Conservation (phyloP, 1,140 invertebrate species). For the Papilio polytes region DNA sequence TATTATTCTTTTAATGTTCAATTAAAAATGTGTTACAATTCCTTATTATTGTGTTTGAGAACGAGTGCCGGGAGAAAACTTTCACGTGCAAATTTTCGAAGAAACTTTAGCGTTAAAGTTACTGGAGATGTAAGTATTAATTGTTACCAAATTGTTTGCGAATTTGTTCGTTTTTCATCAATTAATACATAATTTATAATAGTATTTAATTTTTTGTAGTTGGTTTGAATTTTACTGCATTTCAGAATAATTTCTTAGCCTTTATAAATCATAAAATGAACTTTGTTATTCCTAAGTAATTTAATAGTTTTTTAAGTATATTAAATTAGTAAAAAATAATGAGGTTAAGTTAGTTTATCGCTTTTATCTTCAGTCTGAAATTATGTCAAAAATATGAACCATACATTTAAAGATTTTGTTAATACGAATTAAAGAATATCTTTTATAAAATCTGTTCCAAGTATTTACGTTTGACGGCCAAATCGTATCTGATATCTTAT, state of each 20-base stretch:
- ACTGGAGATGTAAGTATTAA: slow-evolving; percentile 53
- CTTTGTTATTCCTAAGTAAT: no score
- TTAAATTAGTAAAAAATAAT: no score
- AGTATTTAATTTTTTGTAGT: neutral
- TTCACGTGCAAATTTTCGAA: slow-evolving; percentile 40
- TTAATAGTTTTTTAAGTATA: no score
- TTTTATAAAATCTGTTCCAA: neutral
- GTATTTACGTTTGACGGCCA: neutral
- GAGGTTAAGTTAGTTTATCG: no score
- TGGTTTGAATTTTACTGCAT: no score
- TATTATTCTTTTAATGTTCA: neutral
- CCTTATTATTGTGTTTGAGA: slow-evolving; percentile 46
- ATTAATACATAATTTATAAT: neutral
- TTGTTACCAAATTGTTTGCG: neutral
- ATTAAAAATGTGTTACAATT: slow-evolving; percentile 50
- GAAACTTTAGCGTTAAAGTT: slow-evolving; percentile 50
- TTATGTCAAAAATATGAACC: no score
- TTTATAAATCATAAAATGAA: no score
- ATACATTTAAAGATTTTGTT: neutral
- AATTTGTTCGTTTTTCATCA: neutral
- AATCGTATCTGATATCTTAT: neutral
- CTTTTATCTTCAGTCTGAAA: no score
- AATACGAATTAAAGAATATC: neutral
- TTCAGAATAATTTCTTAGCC: no score
- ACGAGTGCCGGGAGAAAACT: slow-evolving; percentile 38